A percentile compares a stretch with the other conserved stretches of the same genome.
phyloP scores from a whole-genome alignment of 2,888 invertebrate species.

The Drosophila hamatofila region DNA sequence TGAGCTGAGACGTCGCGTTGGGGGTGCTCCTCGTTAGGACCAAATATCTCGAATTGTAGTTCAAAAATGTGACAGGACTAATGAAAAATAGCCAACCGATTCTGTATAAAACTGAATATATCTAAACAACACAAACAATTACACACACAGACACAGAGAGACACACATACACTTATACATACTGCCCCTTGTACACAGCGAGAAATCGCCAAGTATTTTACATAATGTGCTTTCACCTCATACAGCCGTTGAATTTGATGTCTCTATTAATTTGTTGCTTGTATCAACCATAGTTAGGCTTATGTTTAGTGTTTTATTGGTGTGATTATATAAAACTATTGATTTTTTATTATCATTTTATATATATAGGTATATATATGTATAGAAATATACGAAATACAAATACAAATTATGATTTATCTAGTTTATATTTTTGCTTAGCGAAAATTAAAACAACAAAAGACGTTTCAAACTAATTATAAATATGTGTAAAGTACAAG shows the following conservation, averaged over 20 bases:
- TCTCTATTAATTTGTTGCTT: constrained; percentile 55
- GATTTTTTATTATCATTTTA: constrained; percentile 64
- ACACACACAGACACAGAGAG: constrained; percentile 25
- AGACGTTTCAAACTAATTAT: constrained; percentile 34
- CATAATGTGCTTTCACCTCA: constrained; percentile 35
- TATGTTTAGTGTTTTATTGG: constrained; percentile 72
- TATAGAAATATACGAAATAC: constrained; percentile 43
- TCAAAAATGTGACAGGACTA: constrained; percentile 43
- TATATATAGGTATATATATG: constrained; percentile 57
- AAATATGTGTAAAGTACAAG: constrained; percentile 18
- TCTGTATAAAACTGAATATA: constrained; percentile 44
- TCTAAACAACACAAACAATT: constrained; percentile 14
- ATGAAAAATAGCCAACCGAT: constrained; percentile 40
- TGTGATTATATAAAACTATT: constrained; percentile 70
- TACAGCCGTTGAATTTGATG: constrained; percentile 52
- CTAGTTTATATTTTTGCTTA: constrained; percentile 66
- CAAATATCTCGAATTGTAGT: constrained; percentile 62
- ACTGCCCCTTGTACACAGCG: constrained; percentile 34
- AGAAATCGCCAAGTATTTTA: constrained; percentile 52
- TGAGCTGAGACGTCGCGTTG: constrained; percentile 10
- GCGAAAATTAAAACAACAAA: constrained; percentile 59
- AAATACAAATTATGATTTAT: constrained; percentile 49
- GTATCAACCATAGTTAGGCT: constrained; percentile 57
- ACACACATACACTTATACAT: not conserved
- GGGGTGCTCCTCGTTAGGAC: constrained; percentile 50